A percentile compares a stretch with the other conserved stretches of the same genome.
Evolutionary conservation across 35 echinoderm and acorn worm genomes (phyloP).

Genomic region (Anneissia japonica): DNA sequence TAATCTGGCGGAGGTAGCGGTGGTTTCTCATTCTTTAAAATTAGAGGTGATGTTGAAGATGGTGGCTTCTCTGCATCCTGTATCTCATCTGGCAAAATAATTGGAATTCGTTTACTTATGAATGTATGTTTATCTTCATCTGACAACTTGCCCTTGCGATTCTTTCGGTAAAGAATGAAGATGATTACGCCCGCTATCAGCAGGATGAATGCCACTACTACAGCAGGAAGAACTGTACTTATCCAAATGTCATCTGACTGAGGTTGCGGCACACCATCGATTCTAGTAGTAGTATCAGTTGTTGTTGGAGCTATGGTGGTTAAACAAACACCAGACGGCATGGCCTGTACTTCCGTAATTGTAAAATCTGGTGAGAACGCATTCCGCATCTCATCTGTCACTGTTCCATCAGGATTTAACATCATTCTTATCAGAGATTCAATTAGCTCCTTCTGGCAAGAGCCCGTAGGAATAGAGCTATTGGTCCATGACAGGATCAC

Average conservation of each 20-base stretch:
- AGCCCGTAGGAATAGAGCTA: slow-evolving; percentile 68
- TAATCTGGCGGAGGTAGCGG: slow-evolving; percentile 88
- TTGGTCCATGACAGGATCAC: slow-evolving; percentile 87
- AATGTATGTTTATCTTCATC: slow-evolving; percentile 97
- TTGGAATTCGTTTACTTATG: slow-evolving; percentile 97
- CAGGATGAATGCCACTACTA: slow-evolving; percentile 71
- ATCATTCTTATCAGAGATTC: slow-evolving; percentile 68
- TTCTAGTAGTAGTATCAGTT: slow-evolving; percentile 20
- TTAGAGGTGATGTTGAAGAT: slow-evolving; percentile 66
- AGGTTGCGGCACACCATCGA: neutral
- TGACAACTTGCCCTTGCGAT: slow-evolving; percentile 90
- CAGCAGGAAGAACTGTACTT: slow-evolving; percentile 60
- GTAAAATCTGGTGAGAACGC: slow-evolving; percentile 60
- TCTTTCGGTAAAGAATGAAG: slow-evolving; percentile 78
- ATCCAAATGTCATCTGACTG: slow-evolving; percentile 56
- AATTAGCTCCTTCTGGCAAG: slow-evolving; percentile 62
- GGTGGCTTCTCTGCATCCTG: slow-evolving; percentile 91
- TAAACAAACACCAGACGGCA: slow-evolving; percentile 52
- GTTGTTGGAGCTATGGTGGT: slow-evolving; percentile 33
- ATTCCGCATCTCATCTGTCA: slow-evolving; percentile 72
- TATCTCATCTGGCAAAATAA: slow-evolving; percentile 89
- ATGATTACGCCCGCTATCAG: slow-evolving; percentile 80
- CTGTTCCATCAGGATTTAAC: slow-evolving; percentile 56
- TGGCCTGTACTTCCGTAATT: slow-evolving; percentile 63
- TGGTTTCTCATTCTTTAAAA: slow-evolving; percentile 90